Base-by-base conservation (phyloP, 2,113 vertebrate species). In the Scortum barcoo region DNA sequence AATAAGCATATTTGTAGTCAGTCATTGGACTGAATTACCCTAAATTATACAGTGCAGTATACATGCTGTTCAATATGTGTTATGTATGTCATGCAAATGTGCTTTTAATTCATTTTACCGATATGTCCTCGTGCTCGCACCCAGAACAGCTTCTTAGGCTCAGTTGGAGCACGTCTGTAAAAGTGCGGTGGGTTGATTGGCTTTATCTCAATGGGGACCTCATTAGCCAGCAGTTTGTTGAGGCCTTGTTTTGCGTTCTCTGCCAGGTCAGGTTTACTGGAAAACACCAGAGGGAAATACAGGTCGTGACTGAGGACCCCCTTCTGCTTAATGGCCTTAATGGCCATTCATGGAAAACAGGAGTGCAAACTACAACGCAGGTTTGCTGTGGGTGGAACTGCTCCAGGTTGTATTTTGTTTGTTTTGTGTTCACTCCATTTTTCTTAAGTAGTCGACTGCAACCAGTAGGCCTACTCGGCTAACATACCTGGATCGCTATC, bases 141-240 rank as follows among this genome's bases (percentile, higher is more conserved):
- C 98, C 98, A 99, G 93, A 97, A 97, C 78, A 98, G 93, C 85
- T 96, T 95, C 84, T 95, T 97, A 0, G 97, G 95, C 63, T 98
- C 96, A 84, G 91, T 86, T 0, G 82, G 83, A 72, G 88, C 46
- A 3, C 4, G 66, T 67, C 88, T 78, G 69, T 86, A 89, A 20
- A 93, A 42, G n/a, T 93, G 92, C 0, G 95, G 88, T 0, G 96
- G 96, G 86, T 96, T 97, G 36, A 99, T 91, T 0, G 96, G 95
- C 82, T 97, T 98, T 76, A 99, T 96, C 48, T 99, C 97, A 65
- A 99, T 96, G 0, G 98, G 97, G 28, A 99, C 94, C 2, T 99
- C 96, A n/a, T 92, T 91, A 0, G 97, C 97, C 78, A 97, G 92
- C 22, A 97, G 95, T 83, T 94, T 96, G 85, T 94, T 96, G 13